Base-by-base conservation (phyloP, 2,113 vertebrate genomes). In the Anolis sagrei region DNA sequence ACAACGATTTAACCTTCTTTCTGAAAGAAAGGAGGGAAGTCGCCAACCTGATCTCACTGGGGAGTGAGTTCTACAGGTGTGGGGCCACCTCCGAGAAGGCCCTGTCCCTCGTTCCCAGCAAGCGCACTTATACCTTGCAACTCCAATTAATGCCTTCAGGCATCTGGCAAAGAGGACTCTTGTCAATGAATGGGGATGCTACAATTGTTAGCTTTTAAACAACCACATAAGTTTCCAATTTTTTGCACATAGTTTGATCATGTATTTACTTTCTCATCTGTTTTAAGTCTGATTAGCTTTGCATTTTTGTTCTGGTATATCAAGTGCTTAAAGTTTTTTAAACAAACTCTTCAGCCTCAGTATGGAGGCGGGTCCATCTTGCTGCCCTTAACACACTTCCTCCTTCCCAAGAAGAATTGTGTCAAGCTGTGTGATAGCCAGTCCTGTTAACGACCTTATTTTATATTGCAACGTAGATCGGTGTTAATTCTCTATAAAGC, bases 391-490 rank as follows among this genome's bases (percentile, higher is more conserved):
- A 76, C n/a, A 34, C 44, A 8, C 2, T 23, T 4, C 27, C 10
- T 27, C 54, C 27, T 7, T 27, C 21, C 32, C 23, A 58, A 64
- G 29, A 66, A 48, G 13, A 48, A 66, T 8, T 4, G 29, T 18
- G 4, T n/a, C n/a, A 23, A 5, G 2, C 21, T 18, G 5, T 2
- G 1, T 2, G 0, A 54, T 75, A 44, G 34, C n/a, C 14, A 7
- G 16, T 39, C 68, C 48, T 54, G 69, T 64, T 14, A 58, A 34
- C 23, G 29, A 29, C 7, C 13, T 49, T 18, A 2, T 19, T 73
- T 25, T 21, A 25, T 13, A 25, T 10, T 44, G n/a, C 27, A 34
- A 7, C 21, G 16, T 48, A n/a, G 54, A 19, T 19, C 32, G n/a
- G 54, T n/a, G 29, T 10, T 49, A 58, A 51, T 70, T 73, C 69